Evolutionary conservation across 2,797 vertebrate species (phyloP).

Genomic region (Platalea minor): DNA sequence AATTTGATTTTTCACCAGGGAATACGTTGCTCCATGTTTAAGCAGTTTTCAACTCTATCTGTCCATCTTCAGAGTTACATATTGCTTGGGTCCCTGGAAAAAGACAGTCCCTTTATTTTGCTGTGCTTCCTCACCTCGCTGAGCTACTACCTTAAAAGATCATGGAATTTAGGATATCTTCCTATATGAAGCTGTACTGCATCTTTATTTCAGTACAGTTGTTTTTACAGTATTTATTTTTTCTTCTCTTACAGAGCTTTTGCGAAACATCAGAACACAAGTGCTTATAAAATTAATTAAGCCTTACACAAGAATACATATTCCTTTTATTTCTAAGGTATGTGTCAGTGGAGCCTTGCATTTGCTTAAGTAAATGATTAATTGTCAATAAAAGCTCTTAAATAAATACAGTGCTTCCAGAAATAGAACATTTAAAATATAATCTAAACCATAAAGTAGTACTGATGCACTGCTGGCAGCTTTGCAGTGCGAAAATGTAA

Average conservation of each 20-base stretch:
- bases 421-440: slow-evolving; percentile 2
- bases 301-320: slow-evolving; percentile 99
- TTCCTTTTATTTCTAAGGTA: slow-evolving; percentile 99
- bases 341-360: slow-evolving; percentile 25
- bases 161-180: background rate
- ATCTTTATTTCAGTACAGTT: background rate
- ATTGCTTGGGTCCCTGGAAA: background rate
- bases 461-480: background rate
- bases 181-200: background rate
- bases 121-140: background rate
- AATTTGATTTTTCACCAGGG: background rate
- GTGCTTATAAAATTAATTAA: slow-evolving; percentile 99
- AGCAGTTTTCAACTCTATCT: background rate
- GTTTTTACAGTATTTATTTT: background rate
- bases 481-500: background rate
- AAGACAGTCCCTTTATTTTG: background rate
- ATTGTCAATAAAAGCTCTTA: slow-evolving; percentile 22
- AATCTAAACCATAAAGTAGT: background rate
- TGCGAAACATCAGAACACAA: slow-evolving; percentile 99
- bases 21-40: background rate
- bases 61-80: background rate
- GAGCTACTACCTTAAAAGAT: background rate
- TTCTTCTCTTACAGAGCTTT: slow-evolving; percentile 87
- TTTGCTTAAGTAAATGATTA: slow-evolving; percentile 38
- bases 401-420: slow-evolving; percentile 14